Base-by-base conservation (phyloP, 2,797 vertebrate genomes). In the Phyllotis vaccarum region DNA sequence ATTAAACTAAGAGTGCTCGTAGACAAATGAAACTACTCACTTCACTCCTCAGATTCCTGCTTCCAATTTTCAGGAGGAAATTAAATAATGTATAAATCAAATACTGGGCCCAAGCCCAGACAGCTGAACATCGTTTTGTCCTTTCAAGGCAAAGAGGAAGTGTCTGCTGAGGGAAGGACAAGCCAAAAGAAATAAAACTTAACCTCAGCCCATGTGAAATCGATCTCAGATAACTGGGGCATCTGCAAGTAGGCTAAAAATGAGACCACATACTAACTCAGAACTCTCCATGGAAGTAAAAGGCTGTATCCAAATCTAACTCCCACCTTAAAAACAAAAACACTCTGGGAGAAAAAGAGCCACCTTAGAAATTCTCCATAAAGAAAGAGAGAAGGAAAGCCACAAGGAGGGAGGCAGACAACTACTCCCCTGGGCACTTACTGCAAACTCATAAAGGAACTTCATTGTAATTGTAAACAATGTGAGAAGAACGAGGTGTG, bases 41-140 rank as follows among this genome's bases (percentile, higher is more conserved):
- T 98, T 98, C 98, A 98, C 98, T 98, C 96, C 98, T 98, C 95
- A 98, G 97, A 98, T 97, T 92, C 98, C 99, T 99, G 99, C 98
- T 99, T 99, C 98, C 98, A 99, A 99, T 99, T 99, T 98, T 99
- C 98, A 97, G 98, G 98, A 99, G 99, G 99, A 99, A 99, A 99
- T 99, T 98, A 99, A 99, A 99, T 99, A 99, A 99, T 99, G 98
- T 99, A 98, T 99, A 99, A 99, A 99, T 99, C 99, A 99, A 99
- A 99, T 96, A 96, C 91, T 98, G 98, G 98, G 99, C 98, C 37
- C 94, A 97, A 98, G 97, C 98, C 98, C 98, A 97, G 98, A 98
- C 99, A 99, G 98, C 99, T 99, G 99, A 99, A 98, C 99, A 99
- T 99, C 94, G 97, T 99, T 99, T 99, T 98, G 99, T 99, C 99